Percentiles rank a stretch among this genome's conserved stretches.
Evolutionary conservation across 2,113 vertebrate species (phyloP).

Genomic region (Polypterus bichir): DNA sequence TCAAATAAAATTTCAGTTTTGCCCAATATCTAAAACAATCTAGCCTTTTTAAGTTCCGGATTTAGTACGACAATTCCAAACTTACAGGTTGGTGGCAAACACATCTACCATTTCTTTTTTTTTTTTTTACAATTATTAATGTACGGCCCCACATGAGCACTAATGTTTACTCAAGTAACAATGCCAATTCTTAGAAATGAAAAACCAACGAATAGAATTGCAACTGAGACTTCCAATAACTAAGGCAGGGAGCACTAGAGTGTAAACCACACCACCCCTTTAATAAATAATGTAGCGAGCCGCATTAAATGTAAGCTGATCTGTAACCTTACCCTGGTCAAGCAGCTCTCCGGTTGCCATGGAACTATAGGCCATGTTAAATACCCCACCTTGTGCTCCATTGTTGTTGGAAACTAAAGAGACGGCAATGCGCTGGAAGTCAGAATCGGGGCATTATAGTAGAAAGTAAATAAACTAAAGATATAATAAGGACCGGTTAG

Average conservation of each 20-base stretch:
- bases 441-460: conserved; percentile 17
- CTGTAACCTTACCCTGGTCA: conserved; percentile 29
- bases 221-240: conserved; percentile 10
- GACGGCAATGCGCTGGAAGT: background rate
- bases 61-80: too few species aligned
- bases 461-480: conserved; percentile 32
- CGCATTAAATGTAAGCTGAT: conserved; percentile 49
- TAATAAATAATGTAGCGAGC: conserved; percentile 39
- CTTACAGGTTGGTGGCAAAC: too few species aligned
- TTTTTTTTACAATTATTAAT: too few species aligned
- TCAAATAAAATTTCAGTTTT: too few species aligned
- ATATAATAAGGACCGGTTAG: conserved; percentile 30
- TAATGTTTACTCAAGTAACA: too few species aligned
- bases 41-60: too few species aligned
- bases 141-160: too few species aligned
- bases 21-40: too few species aligned
- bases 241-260: conserved; percentile 18
- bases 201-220: conserved; percentile 14
- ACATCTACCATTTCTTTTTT: too few species aligned
- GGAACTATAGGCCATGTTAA: conserved; percentile 24
- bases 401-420: conserved; percentile 29
- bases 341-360: conserved; percentile 27
- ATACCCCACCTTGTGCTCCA: conserved; percentile 14
- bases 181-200: conserved; percentile 4
- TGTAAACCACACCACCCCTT: conserved; percentile 18